phyloP scores from a whole-genome alignment of 2,113 vertebrate species.

The Willisornis vidua region DNA sequence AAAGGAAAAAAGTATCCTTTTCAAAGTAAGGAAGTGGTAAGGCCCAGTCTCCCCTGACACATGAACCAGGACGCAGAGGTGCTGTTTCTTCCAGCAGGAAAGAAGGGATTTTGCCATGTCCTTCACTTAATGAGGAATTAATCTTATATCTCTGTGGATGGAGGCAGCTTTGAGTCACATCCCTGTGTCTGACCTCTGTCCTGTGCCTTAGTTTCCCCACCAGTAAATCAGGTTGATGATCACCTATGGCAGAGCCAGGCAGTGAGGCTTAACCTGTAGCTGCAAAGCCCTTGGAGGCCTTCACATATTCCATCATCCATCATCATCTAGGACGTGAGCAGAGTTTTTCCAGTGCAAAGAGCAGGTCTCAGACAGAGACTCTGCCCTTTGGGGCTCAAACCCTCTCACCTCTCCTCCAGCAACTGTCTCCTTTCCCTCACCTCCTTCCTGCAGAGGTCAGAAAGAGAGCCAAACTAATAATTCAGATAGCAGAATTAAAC shows the following conservation, averaged over 20 bases:
- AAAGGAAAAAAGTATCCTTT: neutral
- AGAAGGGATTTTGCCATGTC: neutral
- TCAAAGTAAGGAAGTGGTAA: conserved; percentile 33
- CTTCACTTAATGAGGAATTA: neutral
- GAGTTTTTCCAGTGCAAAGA: neutral
- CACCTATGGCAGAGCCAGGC: neutral
- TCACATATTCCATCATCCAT: neutral
- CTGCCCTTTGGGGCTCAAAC: neutral
- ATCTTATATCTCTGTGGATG: neutral
- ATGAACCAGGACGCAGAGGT: neutral
- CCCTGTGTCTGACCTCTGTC: neutral
- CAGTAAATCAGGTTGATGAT: neutral
- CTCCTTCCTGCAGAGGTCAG: conserved; percentile 28
- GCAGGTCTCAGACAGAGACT: neutral
- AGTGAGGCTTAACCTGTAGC: neutral
- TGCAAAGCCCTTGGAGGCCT: neutral
- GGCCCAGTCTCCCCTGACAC: neutral
- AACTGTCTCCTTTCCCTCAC: neutral
- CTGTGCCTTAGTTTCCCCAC: neutral
- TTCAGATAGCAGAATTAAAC: conserved; percentile 67
- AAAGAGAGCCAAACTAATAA: conserved; percentile 52
- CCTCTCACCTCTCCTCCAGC: neutral
- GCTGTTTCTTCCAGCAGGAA: neutral
- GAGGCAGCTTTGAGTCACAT: neutral
- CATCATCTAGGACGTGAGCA: neutral